Conservation (phyloP, 2,113 vertebrate species). For the Ceyx melanurus region DNA sequence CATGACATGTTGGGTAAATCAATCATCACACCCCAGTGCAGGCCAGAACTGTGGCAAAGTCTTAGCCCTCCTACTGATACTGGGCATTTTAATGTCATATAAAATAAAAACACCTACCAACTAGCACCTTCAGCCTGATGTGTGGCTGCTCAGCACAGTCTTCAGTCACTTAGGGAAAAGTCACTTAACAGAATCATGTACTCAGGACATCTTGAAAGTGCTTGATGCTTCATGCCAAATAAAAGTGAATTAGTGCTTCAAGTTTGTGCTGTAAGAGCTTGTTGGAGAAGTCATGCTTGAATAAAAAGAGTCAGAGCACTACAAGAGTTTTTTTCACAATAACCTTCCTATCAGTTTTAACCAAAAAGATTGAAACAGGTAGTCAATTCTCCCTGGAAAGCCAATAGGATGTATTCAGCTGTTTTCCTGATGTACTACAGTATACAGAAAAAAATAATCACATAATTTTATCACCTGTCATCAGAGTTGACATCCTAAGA, state of each 20-base stretch:
- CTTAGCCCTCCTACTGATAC: background rate
- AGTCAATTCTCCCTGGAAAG: background rate
- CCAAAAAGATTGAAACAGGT: background rate
- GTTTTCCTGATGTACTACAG: background rate
- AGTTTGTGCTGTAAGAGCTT: background rate
- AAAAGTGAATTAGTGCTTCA: background rate
- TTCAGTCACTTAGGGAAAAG: background rate
- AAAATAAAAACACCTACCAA: background rate
- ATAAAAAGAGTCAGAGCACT: background rate
- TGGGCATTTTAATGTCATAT: background rate
- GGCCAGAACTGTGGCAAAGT: background rate
- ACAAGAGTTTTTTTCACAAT: background rate
- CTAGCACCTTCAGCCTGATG: background rate
- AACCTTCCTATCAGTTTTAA: background rate
- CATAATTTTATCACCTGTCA: background rate
- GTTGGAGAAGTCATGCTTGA: background rate
- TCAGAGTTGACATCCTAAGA: background rate
- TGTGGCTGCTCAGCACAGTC: background rate
- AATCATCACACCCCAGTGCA: background rate
- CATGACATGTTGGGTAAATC: background rate
- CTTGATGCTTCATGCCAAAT: background rate
- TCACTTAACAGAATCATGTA: background rate
- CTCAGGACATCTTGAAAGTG: background rate
- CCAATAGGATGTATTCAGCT: background rate
- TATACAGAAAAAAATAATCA: background rate